Percentiles rank a stretch among this genome's conserved stretches.
Evolutionary conservation across 2,113 vertebrate species (phyloP).

Genomic region (Coryphaenoides rupestris): DNA sequence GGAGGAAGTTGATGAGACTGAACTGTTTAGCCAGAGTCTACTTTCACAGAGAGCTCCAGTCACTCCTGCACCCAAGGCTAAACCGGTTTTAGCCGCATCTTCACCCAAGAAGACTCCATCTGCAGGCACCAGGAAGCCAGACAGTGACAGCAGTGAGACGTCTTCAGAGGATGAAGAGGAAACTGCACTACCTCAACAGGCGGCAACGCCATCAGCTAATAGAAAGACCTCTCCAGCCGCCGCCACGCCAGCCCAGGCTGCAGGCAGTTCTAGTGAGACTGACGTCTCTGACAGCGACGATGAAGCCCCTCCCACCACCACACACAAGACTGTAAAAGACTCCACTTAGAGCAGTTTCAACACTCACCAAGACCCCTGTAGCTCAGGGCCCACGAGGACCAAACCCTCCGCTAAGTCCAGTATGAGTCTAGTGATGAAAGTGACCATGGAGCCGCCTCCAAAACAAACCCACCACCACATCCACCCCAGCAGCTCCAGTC

Average conservation of each 20-base stretch:
- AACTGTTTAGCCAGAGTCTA: conserved; percentile 28
- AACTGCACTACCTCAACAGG: not conserved
- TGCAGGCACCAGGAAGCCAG: not conserved
- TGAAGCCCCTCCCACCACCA: not conserved
- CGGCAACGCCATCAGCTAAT: not conserved
- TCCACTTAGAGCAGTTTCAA: not conserved
- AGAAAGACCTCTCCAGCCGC: conserved; percentile 4
- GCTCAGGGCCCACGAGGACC: not conserved
- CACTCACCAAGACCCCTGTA: not conserved
- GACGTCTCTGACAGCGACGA: not conserved
- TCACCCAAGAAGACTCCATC: conserved; percentile 9
- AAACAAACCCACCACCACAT: not conserved
- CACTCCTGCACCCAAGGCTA: not conserved
- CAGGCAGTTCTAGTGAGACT: not conserved
- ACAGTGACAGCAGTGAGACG: conserved; percentile 14
- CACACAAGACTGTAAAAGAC: not conserved
- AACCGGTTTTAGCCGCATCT: not conserved
- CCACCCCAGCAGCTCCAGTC: not conserved
- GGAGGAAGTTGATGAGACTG: conserved; percentile 7
- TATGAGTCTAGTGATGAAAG: not conserved
- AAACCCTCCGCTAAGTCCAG: not conserved
- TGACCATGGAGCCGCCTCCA: not conserved
- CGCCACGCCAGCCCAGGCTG: not conserved
- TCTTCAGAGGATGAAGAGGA: conserved; percentile 12
- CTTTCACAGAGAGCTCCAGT: conserved; percentile 32